phyloP scores from a whole-genome alignment of 2,113 vertebrate species.

The Semnornis frantzii region DNA sequence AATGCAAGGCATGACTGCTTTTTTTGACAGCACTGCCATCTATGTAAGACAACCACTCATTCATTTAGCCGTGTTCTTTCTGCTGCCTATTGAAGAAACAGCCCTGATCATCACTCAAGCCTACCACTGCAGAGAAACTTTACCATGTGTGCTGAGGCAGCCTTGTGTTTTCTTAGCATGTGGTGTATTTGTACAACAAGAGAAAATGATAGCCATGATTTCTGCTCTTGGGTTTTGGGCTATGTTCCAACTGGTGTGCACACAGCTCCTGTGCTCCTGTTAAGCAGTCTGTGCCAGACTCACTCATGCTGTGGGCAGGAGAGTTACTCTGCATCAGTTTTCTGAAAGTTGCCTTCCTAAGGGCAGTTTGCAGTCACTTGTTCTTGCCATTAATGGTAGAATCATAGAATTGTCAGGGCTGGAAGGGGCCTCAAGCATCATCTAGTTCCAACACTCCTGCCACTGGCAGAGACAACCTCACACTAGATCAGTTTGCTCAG shows the following conservation, averaged over 20 bases:
- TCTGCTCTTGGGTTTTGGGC: neutral
- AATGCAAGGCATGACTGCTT: neutral
- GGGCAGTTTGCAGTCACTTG: neutral
- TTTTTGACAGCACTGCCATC: neutral
- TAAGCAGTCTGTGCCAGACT: neutral
- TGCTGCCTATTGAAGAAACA: neutral
- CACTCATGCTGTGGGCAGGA: neutral
- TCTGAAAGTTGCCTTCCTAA: neutral
- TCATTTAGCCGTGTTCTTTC: neutral
- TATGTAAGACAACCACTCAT: neutral
- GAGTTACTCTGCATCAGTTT: neutral
- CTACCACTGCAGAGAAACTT: neutral
- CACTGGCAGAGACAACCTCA: too few species aligned
- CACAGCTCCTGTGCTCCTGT: neutral
- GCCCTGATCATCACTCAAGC: accelerated
- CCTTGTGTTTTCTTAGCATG: neutral
- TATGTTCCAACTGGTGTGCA: neutral
- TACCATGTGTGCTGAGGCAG: accelerated
- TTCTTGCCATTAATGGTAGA: neutral
- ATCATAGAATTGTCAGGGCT: too few species aligned
- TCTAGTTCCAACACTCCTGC: too few species aligned
- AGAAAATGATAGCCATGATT: neutral
- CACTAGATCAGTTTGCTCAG: too few species aligned
- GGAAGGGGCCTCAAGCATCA: too few species aligned
- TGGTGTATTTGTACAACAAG: neutral